Evolutionary conservation across 2,113 vertebrate genomes (phyloP).

Genomic region (Paratilapia polleni): DNA sequence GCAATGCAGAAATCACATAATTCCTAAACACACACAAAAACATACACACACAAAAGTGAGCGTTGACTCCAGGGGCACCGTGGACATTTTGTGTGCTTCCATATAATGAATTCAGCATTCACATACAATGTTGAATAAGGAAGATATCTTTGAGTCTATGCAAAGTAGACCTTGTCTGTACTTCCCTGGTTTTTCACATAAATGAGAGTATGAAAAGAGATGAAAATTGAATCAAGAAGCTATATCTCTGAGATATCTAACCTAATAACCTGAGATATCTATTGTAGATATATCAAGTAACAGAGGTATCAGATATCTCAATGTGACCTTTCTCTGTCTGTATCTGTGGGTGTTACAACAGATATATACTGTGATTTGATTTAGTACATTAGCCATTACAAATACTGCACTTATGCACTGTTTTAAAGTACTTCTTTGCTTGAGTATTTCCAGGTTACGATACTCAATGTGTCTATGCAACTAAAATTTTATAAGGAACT

Average conservation of each 20-base stretch:
- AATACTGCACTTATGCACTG: not conserved
- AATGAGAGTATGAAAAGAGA: not conserved
- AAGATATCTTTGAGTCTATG: not conserved
- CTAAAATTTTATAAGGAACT: not conserved
- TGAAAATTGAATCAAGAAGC: not conserved
- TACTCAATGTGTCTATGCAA: not conserved
- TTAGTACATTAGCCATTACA: not conserved
- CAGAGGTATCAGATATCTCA: not conserved
- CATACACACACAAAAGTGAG: not conserved
- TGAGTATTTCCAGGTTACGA: too few relatives aligned
- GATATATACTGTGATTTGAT: not conserved
- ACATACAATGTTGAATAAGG: not conserved
- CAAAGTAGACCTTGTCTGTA: not conserved
- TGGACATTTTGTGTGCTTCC: not conserved
- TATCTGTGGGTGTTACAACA: not conserved
- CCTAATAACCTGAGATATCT: not conserved
- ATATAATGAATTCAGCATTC: not conserved
- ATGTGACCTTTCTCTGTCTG: not conserved
- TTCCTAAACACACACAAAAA: constrained; percentile 64
- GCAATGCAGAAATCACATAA: constrained; percentile 78
- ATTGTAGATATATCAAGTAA: not conserved
- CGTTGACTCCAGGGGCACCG: not conserved
- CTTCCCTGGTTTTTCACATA: not conserved
- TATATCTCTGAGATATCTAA: not conserved
- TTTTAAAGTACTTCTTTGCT: too few relatives aligned